Conservation (phyloP, 23 tunicate genomes). For the Styela plicata region DNA sequence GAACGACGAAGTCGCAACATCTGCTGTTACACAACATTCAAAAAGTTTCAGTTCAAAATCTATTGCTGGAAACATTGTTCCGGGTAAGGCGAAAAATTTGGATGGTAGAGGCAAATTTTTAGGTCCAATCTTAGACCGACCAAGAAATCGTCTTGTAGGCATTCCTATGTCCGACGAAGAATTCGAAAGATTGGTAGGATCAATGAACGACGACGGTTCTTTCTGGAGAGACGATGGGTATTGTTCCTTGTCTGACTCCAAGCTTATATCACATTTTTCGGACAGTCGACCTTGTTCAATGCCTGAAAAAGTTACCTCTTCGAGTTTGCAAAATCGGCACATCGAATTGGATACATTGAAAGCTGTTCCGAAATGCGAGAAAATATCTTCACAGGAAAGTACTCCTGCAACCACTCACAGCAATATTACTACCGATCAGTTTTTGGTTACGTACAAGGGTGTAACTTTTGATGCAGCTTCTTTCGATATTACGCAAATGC, state of each 20-base stretch:
- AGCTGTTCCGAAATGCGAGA: not conserved
- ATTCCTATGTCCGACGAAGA: constrained; percentile 58
- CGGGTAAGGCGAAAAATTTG: not conserved
- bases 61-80: too few relatives aligned
- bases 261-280: not conserved
- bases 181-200: constrained; percentile 17
- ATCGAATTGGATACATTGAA: not conserved
- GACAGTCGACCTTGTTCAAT: not conserved
- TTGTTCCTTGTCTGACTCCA: constrained; percentile 33
- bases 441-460: constrained; percentile 49
- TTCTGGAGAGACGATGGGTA: constrained; percentile 64
- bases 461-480: constrained; percentile 60
- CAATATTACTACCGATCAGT: constrained; percentile 29
- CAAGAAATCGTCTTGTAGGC: constrained; percentile 23
- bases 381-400: not conserved
- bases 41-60: too few relatives aligned
- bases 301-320: not conserved
- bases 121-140: not conserved
- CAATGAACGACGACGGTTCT: not conserved
- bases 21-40: not conserved
- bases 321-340: not conserved
- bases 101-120: not conserved
- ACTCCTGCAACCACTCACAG: not conserved
- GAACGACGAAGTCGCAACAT: too few relatives aligned
- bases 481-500: constrained; percentile 52